Conservation (phyloP, 1,140 invertebrate genomes). For the Pinna nobilis region DNA sequence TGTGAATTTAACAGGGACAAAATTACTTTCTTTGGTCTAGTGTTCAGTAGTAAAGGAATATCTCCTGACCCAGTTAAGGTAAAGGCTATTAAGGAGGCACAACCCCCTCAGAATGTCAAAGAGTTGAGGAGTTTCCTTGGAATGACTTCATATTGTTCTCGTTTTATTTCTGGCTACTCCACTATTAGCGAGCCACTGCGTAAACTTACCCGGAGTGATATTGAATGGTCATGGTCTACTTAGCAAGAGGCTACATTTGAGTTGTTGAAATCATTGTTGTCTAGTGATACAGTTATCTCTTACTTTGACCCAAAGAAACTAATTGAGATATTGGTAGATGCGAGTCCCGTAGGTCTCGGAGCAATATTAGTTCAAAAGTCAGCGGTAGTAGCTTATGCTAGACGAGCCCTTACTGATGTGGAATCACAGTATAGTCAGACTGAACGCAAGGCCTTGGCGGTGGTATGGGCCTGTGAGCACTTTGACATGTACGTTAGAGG, state of each 20-base stretch:
- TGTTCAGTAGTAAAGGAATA: conserved; percentile 40
- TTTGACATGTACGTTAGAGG: conserved; percentile 73
- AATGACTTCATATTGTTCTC: not conserved
- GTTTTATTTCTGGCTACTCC: conserved; percentile 38
- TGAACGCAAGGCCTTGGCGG: conserved; percentile 73
- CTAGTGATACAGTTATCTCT: conserved; percentile 32
- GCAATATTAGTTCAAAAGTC: conserved; percentile 32
- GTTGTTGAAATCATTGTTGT: conserved; percentile 18
- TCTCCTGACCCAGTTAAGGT: conserved; percentile 57
- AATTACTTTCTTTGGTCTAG: conserved; percentile 52
- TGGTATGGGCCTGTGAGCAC: conserved; percentile 72
- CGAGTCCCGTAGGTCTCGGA: conserved; percentile 40
- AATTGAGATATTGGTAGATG: conserved; percentile 38
- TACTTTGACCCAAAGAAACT: conserved; percentile 41
- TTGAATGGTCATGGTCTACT: conserved; percentile 28
- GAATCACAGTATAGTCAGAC: conserved; percentile 69
- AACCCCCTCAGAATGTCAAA: conserved; percentile 25
- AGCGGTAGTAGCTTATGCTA: too few relatives aligned
- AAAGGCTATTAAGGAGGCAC: conserved; percentile 54
- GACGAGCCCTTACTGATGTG: conserved; percentile 34
- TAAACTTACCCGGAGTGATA: conserved; percentile 27
- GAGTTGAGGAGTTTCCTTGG: conserved; percentile 11
- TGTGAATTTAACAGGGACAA: conserved; percentile 46
- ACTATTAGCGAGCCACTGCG: conserved; percentile 48
- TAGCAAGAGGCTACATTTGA: conserved; percentile 34